phyloP scores from a whole-genome alignment of 2,797 vertebrate species.

The Premnoplex brunnescens region DNA sequence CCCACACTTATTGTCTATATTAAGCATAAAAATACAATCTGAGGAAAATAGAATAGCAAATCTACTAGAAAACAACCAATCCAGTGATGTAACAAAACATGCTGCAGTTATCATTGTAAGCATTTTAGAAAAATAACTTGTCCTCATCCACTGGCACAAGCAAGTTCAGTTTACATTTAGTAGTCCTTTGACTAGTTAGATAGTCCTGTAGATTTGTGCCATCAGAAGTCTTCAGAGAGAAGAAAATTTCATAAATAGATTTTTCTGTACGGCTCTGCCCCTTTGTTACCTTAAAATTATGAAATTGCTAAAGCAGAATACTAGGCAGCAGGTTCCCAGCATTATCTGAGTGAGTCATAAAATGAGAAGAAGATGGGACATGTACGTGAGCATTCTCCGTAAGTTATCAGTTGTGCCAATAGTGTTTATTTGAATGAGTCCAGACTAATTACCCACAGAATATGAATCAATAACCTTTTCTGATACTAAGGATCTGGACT shows the following conservation, averaged over 20 bases:
- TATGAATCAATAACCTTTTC: not conserved
- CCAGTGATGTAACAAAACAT: not conserved
- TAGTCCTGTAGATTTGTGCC: not conserved
- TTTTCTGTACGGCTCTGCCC: not conserved
- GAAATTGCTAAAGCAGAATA: not conserved
- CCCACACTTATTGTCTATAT: not conserved
- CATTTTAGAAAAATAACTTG: not conserved
- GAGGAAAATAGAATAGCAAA: not conserved
- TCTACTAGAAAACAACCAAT: not conserved
- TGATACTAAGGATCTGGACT: not conserved
- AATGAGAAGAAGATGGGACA: not conserved
- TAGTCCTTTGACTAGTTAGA: not conserved
- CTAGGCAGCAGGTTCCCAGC: not conserved
- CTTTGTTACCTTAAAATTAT: not conserved
- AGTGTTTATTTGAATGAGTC: not conserved
- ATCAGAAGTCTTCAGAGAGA: not conserved
- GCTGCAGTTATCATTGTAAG: not conserved
- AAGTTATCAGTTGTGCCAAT: not conserved
- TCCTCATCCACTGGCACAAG: not conserved
- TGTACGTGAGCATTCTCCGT: fast-evolving
- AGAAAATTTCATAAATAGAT: not conserved
- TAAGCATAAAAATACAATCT: not conserved
- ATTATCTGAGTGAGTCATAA: not conserved
- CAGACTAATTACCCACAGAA: not conserved
- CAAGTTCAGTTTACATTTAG: not conserved